Percentiles rank a stretch among this genome's conserved stretches.
phyloP scores from a whole-genome alignment of 2,888 invertebrate genomes.

The Machimus rusticus region DNA sequence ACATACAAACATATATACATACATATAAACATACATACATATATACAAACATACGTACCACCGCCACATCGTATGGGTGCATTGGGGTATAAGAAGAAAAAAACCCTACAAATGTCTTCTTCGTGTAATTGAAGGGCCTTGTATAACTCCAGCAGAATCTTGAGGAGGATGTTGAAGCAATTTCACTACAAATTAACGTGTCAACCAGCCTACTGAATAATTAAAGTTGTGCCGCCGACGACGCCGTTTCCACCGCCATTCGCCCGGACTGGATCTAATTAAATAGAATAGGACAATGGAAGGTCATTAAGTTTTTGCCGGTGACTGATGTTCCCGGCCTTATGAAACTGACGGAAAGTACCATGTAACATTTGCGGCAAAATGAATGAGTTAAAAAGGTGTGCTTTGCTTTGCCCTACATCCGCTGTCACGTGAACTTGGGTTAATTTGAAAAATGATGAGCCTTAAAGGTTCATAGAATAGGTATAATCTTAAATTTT shows the following conservation, averaged over 20 bases:
- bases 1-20: not conserved
- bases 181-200: not conserved
- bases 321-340: not conserved
- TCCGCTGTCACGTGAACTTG: not conserved
- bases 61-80: not conserved
- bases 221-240: not conserved
- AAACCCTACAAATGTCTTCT: not conserved
- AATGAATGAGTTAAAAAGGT: not conserved
- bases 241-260: not conserved
- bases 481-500: not conserved
- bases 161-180: not conserved
- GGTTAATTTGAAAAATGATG: not conserved
- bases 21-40: too few species aligned
- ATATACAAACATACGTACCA: not conserved
- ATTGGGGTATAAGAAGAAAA: not conserved
- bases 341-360: not conserved
- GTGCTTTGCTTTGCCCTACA: not conserved
- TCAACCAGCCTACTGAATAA: not conserved
- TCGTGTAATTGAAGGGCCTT: constrained; percentile 7
- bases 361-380: not conserved
- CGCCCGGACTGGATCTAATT: not conserved
- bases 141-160: not conserved
- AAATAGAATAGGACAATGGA: not conserved
- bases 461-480: not conserved
- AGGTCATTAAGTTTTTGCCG: not conserved